Evolutionary conservation across 2,113 vertebrate genomes (phyloP), one percentile per base, ranked within the genome.

Genomic region (Saguinus imperator): DNA sequence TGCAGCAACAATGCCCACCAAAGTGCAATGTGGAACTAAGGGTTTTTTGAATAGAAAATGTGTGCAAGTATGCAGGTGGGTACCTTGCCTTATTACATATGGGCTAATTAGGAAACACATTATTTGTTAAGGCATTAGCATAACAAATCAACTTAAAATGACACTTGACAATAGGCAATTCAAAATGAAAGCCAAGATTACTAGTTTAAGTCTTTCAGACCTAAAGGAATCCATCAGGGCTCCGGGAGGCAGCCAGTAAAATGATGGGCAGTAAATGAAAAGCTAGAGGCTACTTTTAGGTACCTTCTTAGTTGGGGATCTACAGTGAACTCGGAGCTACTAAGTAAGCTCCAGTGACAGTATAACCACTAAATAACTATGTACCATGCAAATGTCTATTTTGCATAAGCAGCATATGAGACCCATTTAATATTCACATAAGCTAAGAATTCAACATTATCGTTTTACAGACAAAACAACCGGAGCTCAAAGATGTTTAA

Each of bases 91-190:
- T 95, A 80, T 89, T 93, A 91, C 88, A 81, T 29, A 94, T 9
- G 37, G 81, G 84, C 92, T 96, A 97, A 97, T 96, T 93, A 97
- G 58, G 57, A 96, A 89, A 77, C 77, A 94, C 75, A 92, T 95
- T 97, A 97, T 94, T 94, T 96, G 83, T 96, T 96, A 97, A 84
- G 9, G 55, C 58, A 96, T 98, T 97, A 98, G 87, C 91, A 93
- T 87, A 96, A 96, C 81, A 97, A 96, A 94, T 91, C 94, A 97
- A 97, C 66, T 94, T 91, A 91, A 97, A 95, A 85, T 91, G 91
- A 94, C 92, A 95, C 76, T 58, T 79, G 83, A 97, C 88, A 96
- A 87, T n/a, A 92, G 82, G 79, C 76, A 35, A 85, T 92, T 97
- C n/a, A 94, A 94, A 97, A 90, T 87, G 61, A 97, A 97, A 97